Evolutionary conservation across 2,113 vertebrate species (phyloP).

Genomic region (Cichladusa arquata): DNA sequence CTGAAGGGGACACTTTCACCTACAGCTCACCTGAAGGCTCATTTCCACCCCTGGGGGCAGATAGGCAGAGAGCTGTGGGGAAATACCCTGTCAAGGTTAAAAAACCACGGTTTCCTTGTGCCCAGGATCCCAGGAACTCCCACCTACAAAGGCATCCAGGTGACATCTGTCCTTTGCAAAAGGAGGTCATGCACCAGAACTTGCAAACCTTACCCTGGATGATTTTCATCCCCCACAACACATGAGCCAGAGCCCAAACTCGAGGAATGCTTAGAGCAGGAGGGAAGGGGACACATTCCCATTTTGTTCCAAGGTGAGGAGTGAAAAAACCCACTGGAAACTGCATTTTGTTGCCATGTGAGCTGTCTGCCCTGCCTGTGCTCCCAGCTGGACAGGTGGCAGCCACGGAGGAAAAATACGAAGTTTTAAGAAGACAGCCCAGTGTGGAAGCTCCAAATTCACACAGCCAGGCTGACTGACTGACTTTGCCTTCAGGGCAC

Average conservation of each 20-base stretch:
- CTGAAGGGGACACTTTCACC: neutral
- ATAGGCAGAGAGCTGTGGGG: neutral
- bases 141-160: neutral
- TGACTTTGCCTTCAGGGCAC: slow-evolving; percentile 13
- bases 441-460: neutral
- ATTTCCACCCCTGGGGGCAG: neutral
- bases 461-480: neutral
- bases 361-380: neutral
- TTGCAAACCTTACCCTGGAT: neutral
- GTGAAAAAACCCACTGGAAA: neutral
- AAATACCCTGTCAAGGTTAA: neutral
- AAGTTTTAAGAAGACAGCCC: neutral
- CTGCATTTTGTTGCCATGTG: rapidly evolving
- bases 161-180: neutral
- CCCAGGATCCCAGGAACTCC: neutral
- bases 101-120: rapidly evolving
- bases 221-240: neutral
- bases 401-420: neutral
- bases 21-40: neutral
- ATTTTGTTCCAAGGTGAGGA: neutral
- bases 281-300: neutral
- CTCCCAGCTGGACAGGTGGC: neutral
- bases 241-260: neutral
- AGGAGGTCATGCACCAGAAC: neutral
- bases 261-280: neutral